phyloP scores from a whole-genome alignment of 2,888 invertebrate species.

The Folsomia candida region DNA sequence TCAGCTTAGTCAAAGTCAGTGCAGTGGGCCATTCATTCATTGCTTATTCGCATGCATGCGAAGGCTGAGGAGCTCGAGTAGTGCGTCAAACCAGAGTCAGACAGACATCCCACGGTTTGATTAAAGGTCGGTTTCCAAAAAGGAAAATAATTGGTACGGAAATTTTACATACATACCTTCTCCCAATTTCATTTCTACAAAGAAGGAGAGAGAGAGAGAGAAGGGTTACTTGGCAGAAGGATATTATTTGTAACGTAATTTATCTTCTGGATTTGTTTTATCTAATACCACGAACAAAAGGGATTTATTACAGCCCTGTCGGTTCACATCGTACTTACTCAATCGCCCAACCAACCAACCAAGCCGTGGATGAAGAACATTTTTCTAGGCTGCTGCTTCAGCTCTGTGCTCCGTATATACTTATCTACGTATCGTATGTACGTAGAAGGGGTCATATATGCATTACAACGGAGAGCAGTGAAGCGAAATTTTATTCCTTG shows the following conservation, averaged over 20 bases:
- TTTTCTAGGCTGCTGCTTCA: no score
- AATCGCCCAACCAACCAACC: background rate
- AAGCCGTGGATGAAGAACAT: background rate
- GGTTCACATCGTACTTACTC: constrained; percentile 1
- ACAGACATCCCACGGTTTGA: constrained; percentile 16
- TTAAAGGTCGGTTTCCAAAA: constrained; percentile 18
- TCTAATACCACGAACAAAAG: constrained; percentile 5
- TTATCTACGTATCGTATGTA: no score
- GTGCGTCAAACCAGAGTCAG: background rate
- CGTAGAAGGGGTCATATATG: no score
- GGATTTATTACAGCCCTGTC: constrained; percentile 4
- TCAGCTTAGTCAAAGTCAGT: no score
- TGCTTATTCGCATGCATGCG: no score
- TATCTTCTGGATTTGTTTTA: constrained; percentile 13
- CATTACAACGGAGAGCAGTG: no score
- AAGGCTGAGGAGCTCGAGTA: no score
- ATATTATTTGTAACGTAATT: constrained; percentile 11
- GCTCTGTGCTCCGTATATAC: no score
- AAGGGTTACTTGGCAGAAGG: constrained; percentile 1
- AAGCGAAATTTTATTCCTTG: no score
- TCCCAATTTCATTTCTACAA: background rate
- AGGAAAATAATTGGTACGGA: constrained; percentile 13
- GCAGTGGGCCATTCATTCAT: no score
- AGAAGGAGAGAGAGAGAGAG: background rate
- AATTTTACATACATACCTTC: background rate